A percentile compares a stretch with the other conserved stretches of the same genome.
phyloP scores from a whole-genome alignment of 2,113 vertebrate genomes.

The Pogonocichla stellata region DNA sequence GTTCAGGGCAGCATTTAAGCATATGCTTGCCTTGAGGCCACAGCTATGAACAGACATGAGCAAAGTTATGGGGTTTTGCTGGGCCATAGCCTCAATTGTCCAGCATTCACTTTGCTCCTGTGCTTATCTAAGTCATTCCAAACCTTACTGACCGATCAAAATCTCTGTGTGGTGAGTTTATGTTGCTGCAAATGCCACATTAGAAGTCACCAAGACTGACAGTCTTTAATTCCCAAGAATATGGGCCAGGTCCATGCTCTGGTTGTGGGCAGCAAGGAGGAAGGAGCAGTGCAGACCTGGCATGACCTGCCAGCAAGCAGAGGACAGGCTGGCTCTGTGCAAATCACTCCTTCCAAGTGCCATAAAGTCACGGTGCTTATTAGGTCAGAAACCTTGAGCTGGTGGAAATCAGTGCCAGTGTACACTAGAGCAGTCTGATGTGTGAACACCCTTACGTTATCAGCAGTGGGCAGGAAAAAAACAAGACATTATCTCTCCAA shows the following conservation, averaged over 20 bases:
- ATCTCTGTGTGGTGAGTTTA: neutral
- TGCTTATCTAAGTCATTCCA: neutral
- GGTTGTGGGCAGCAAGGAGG: neutral
- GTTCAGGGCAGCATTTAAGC: neutral
- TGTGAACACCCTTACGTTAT: neutral
- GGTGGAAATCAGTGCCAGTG: neutral
- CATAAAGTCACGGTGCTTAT: neutral
- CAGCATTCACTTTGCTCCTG: neutral
- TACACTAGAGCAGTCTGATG: rapidly evolving
- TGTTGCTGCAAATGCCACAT: neutral
- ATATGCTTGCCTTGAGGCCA: neutral
- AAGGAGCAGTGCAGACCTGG: neutral
- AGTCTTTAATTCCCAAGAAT: neutral
- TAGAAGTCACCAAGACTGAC: rapidly evolving
- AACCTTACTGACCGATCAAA: neutral
- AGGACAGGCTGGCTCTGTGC: neutral
- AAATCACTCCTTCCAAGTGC: neutral
- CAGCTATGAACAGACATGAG: neutral
- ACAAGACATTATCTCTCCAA: neutral
- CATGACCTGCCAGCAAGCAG: neutral
- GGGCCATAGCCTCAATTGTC: neutral
- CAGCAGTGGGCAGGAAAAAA: neutral
- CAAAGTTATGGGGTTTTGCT: neutral
- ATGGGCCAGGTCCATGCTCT: neutral
- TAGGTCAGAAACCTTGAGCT: neutral